Evolutionary conservation across 2,113 vertebrate species (phyloP).

Genomic region (Isurus oxyrinchus): DNA sequence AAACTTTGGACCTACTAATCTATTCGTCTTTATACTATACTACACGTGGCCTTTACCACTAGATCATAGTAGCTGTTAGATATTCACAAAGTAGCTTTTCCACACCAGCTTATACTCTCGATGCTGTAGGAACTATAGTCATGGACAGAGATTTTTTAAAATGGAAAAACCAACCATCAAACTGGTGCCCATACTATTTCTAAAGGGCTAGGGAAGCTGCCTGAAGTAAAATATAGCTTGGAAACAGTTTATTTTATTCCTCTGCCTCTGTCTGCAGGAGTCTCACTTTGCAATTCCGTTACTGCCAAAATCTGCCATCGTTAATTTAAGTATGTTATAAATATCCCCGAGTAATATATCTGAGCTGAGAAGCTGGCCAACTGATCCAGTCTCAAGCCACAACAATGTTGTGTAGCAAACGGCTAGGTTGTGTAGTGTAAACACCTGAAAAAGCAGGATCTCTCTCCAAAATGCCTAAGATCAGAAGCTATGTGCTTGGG

Average conservation of each 20-base stretch:
- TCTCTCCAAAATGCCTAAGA: background rate
- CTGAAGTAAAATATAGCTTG: background rate
- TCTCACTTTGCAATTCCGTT: background rate
- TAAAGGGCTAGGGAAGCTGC: background rate
- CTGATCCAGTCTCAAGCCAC: background rate
- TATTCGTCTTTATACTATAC: no score
- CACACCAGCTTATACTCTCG: background rate
- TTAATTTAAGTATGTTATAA: no score
- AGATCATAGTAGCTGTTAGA: background rate
- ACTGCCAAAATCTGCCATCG: background rate
- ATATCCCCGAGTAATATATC: no score
- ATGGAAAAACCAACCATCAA: background rate
- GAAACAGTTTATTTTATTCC: background rate
- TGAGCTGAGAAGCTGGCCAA: no score
- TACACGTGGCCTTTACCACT: background rate
- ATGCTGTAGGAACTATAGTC: background rate
- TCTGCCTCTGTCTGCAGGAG: background rate
- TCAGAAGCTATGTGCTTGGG: background rate
- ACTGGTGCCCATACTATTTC: background rate
- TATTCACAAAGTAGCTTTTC: background rate
- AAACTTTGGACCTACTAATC: background rate
- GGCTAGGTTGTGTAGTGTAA: background rate
- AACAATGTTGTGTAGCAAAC: background rate
- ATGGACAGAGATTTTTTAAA: background rate
- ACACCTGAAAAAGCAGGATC: background rate